These are phyloP conservation scores for Zapus hudsonius DNA, from an alignment of 2,113 vertebrate species.

Conservation along the genomic window DNA sequence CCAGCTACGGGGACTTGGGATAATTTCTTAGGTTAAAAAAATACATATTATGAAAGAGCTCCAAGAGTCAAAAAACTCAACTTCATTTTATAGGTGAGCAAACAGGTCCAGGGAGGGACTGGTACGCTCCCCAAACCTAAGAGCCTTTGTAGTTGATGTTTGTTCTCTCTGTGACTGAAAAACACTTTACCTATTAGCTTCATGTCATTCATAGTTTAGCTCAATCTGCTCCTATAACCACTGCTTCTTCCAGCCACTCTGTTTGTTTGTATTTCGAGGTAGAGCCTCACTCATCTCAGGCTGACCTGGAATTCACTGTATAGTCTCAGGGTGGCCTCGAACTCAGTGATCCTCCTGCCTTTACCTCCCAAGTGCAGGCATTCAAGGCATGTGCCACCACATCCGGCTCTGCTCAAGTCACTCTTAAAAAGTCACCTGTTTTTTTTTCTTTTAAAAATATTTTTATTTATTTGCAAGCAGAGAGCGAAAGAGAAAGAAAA, in stretches of 20 bases:
- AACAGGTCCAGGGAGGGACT: background rate
- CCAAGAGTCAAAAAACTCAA: constrained; percentile 23
- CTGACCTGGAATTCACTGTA: too few relatives aligned
- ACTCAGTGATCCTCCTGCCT: too few relatives aligned
- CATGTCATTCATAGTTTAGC: background rate
- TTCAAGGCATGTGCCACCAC: too few relatives aligned
- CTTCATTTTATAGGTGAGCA: constrained; percentile 2
- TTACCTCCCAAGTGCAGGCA: too few relatives aligned
- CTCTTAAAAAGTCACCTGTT: too few relatives aligned
- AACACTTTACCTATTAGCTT: background rate
- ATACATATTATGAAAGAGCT: background rate
- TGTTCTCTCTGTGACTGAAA: background rate
- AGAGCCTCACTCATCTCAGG: too few relatives aligned
- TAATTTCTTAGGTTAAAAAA: background rate
- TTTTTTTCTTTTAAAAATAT: too few relatives aligned
- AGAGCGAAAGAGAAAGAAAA: too few relatives aligned
- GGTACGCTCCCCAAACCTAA: background rate
- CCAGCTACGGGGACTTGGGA: background rate
- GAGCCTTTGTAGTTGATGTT: constrained; percentile 2
- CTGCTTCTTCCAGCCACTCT: background rate
- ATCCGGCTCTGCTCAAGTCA: too few relatives aligned
- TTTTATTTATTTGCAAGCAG: too few relatives aligned
- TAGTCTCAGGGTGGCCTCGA: too few relatives aligned
- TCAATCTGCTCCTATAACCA: background rate
- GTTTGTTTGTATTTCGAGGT: too few relatives aligned